These are phyloP conservation scores for Sebastes oblongus DNA, from an alignment of 2,797 vertebrate species.

Conservation along the genomic window DNA sequence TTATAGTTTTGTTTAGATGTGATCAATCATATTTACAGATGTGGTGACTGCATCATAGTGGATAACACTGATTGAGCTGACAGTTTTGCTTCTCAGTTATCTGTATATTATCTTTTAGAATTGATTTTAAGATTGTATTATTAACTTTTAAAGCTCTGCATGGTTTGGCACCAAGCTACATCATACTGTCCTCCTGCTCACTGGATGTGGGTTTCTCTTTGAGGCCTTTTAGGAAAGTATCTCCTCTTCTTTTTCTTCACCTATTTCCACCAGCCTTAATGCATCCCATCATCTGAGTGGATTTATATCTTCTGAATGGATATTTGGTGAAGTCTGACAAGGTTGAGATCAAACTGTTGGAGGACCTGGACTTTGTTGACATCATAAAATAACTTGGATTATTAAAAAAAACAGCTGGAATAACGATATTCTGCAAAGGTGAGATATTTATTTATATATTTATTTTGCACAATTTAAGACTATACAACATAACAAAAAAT, in stretches of 20 bases:
- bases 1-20: neutral
- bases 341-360: neutral
- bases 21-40: neutral
- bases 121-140: too few relatives aligned
- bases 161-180: too few relatives aligned
- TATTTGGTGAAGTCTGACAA: slow-evolving; percentile 14
- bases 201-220: slow-evolving; percentile 53
- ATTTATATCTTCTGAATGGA: slow-evolving; percentile 35
- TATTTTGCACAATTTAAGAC: too few relatives aligned
- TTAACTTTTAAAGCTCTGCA: too few relatives aligned
- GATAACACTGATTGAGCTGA: neutral
- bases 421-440: too few relatives aligned
- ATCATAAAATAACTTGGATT: slow-evolving; percentile 55
- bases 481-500: too few relatives aligned
- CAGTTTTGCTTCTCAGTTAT: too few relatives aligned
- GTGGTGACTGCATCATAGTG: neutral
- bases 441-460: too few relatives aligned
- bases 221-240: slow-evolving; percentile 69
- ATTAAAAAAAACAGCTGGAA: neutral
- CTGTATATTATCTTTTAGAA: too few relatives aligned
- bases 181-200: slow-evolving; percentile 55
- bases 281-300: slow-evolving; percentile 29
- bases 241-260: neutral
- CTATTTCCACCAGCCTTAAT: slow-evolving; percentile 45
- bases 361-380: slow-evolving; percentile 32